Evolutionary conservation across 2,113 vertebrate species (phyloP).

Genomic region (Sciurus niger): DNA sequence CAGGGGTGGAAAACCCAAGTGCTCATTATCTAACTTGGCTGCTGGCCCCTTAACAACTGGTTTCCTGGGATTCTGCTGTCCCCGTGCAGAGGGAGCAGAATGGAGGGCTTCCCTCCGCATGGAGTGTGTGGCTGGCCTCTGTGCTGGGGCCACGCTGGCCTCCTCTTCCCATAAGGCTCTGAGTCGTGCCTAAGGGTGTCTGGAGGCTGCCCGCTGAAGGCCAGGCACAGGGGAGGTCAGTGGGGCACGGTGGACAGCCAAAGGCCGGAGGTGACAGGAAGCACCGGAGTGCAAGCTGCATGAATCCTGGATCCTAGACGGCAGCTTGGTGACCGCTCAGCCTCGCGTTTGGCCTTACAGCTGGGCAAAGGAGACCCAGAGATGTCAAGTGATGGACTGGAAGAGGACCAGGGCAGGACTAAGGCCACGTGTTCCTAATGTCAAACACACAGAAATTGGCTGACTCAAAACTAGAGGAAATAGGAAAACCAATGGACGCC

Average conservation of each 20-base stretch:
- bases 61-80: slow-evolving; percentile 65
- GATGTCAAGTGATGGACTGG: background rate
- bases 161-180: background rate
- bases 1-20: background rate
- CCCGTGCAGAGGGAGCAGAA: fast-evolving
- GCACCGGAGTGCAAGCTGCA: background rate
- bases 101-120: background rate
- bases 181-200: background rate
- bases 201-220: background rate
- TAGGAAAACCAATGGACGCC: background rate
- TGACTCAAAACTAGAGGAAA: background rate
- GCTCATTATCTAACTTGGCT: slow-evolving; percentile 13
- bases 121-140: too few species aligned
- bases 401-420: background rate
- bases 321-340: background rate
- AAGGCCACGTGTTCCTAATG: background rate
- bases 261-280: fast-evolving
- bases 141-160: background rate
- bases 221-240: background rate
- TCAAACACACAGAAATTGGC: background rate
- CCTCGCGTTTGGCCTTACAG: background rate
- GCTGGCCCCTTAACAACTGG: slow-evolving; percentile 55
- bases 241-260: fast-evolving
- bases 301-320: background rate
- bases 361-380: slow-evolving; percentile 34